Evolutionary conservation across 2,797 vertebrate species (phyloP).

Genomic region (Phalloptychus januarius): DNA sequence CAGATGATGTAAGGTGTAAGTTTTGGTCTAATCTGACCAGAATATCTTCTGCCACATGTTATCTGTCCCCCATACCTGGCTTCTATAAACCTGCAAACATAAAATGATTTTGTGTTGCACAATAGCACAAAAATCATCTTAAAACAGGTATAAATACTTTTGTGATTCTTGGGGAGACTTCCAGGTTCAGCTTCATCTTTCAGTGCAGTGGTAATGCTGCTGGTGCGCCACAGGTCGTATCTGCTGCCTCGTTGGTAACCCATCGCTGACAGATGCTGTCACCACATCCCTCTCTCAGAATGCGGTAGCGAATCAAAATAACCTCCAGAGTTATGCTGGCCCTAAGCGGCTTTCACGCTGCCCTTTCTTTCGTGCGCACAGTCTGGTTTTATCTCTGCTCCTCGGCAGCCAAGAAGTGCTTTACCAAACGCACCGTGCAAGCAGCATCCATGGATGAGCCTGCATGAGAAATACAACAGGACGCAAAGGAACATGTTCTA

Average conservation of each 20-base stretch:
- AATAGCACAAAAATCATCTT: neutral
- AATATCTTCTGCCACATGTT: neutral
- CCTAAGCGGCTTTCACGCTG: conserved; percentile 40
- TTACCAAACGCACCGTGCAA: conserved; percentile 12
- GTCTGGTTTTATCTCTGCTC: conserved; percentile 29
- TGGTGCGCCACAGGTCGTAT: conserved; percentile 58
- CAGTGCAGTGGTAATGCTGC: conserved; percentile 37
- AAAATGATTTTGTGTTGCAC: neutral
- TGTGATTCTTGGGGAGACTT: neutral
- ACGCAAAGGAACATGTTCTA: conserved; percentile 13
- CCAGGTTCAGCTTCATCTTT: neutral
- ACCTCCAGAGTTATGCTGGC: conserved; percentile 46
- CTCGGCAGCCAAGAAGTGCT: conserved; percentile 9
- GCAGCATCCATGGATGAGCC: conserved; percentile 13
- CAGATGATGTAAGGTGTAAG: too few relatives aligned
- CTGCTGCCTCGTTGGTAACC: conserved; percentile 45
- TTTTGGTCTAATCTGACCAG: neutral
- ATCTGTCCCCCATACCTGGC: neutral
- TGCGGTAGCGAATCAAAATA: conserved; percentile 77
- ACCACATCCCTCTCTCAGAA: conserved; percentile 70
- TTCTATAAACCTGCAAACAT: neutral
- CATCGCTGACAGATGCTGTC: conserved; percentile 78
- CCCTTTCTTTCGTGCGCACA: conserved; percentile 21
- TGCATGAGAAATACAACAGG: neutral
- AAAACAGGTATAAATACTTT: neutral